A percentile compares a stretch with the other conserved stretches of the same genome.
Conservation (phyloP, 2,888 invertebrate species). For the Rhorus exstirpatorius region DNA sequence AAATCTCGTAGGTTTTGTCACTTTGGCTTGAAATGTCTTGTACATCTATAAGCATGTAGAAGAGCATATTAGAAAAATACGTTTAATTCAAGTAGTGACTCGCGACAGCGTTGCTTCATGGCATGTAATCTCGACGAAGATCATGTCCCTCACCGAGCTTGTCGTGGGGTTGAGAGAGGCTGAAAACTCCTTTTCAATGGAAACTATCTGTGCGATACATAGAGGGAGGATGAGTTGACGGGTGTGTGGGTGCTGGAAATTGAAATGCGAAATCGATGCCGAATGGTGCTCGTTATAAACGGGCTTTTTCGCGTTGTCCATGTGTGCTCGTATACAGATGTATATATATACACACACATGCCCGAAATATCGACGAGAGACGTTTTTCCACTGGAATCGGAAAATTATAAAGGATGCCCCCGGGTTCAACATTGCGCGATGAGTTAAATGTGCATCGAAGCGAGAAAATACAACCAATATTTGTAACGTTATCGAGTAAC, state of each 20-base stretch:
- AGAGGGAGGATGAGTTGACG: background rate
- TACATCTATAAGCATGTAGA: no score
- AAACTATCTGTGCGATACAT: constrained; percentile 21
- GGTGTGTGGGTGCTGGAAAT: constrained; percentile 50
- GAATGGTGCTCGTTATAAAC: constrained; percentile 43
- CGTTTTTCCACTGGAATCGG: constrained; percentile 56
- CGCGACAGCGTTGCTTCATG: constrained; percentile 28
- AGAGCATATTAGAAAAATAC: constrained; percentile 13
- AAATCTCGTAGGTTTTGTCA: no score
- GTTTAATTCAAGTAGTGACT: constrained; percentile 16
- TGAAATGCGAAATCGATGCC: constrained; percentile 70
- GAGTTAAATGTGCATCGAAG: constrained; percentile 60
- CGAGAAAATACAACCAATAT: constrained; percentile 55
- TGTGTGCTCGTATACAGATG: background rate
- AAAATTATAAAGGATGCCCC: constrained; percentile 60
- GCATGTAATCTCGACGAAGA: constrained; percentile 57
- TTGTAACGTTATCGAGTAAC: constrained; percentile 66
- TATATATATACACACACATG: constrained; percentile 16
- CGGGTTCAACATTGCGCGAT: constrained; percentile 18
- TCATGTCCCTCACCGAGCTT: constrained; percentile 20
- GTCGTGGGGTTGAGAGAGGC: background rate
- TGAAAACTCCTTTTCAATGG: constrained; percentile 50
- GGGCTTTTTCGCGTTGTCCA: constrained; percentile 34
- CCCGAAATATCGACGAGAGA: constrained; percentile 41
- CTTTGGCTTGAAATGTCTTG: no score